A percentile compares a stretch with the other conserved stretches of the same genome.
phyloP scores from a whole-genome alignment of 2,113 vertebrate species.

The Chrysochloris asiatica region DNA sequence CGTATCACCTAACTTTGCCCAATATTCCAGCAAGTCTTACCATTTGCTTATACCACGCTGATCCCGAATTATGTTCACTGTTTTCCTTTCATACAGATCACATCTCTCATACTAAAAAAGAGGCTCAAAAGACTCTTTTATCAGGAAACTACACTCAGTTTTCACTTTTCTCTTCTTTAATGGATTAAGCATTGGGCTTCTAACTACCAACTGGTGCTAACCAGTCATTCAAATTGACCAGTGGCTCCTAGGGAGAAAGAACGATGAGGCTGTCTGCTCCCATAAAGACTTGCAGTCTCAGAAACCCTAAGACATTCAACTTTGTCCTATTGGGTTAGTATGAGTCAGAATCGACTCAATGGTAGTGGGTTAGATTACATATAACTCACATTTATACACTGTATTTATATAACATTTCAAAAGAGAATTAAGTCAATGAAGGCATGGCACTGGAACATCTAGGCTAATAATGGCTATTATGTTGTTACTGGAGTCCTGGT shows the following conservation, averaged over 20 bases:
- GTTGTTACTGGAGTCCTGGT: too few species aligned
- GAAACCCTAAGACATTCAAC: too few species aligned
- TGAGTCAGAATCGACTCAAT: too few species aligned
- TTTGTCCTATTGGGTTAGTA: too few species aligned
- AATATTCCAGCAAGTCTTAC: not conserved
- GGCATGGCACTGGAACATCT: not conserved
- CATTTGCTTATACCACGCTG: not conserved
- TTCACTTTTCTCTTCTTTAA: not conserved
- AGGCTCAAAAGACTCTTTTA: conserved; percentile 22
- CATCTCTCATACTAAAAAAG: not conserved
- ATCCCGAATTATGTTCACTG: conserved; percentile 19
- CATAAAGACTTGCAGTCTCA: too few species aligned
- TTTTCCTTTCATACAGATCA: not conserved
- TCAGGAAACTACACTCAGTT: conserved; percentile 3
- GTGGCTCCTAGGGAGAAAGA: too few species aligned
- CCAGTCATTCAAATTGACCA: too few species aligned
- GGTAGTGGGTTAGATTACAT: too few species aligned
- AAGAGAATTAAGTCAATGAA: conserved; percentile 48
- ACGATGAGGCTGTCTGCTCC: too few species aligned
- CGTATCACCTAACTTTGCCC: not conserved
- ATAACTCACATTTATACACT: not conserved
- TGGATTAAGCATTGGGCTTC: too few species aligned
- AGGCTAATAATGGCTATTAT: not conserved
- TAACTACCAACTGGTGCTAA: too few species aligned
- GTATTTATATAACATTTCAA: conserved; percentile 40